Conservation (phyloP, 2,797 vertebrate genomes). For the Streptopelia turtur region DNA sequence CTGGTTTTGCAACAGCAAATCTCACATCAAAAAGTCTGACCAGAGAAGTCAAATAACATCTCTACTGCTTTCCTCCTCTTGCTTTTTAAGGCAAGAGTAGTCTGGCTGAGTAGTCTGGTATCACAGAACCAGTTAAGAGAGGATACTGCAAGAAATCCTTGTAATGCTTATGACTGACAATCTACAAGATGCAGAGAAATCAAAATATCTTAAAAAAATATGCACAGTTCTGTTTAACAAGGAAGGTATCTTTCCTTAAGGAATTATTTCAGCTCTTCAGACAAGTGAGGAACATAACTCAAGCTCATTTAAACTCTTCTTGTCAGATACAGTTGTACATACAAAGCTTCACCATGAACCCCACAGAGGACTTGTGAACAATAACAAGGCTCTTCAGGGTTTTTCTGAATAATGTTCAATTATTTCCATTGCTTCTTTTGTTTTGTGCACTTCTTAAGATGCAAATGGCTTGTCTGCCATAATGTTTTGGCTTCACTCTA, state of each 20-base stretch:
- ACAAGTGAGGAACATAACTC: not conserved
- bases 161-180: not conserved
- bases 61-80: not conserved
- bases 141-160: not conserved
- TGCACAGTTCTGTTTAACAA: not conserved
- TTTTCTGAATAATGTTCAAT: not conserved
- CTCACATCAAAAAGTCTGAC: not conserved
- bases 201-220: not conserved
- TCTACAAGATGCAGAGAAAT: not conserved
- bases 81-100: not conserved
- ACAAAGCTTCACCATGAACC: not conserved
- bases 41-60: not conserved
- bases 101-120: not conserved
- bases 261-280: not conserved
- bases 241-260: not conserved
- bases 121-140: not conserved
- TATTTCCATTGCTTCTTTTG: not conserved
- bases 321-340: not conserved
- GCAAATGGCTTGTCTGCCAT: not conserved
- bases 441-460: not conserved
- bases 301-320: not conserved
- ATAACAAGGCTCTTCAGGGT: not conserved
- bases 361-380: not conserved
- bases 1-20: conserved; percentile 19
- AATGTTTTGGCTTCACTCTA: not conserved